These are phyloP conservation scores for Pelvicachromis taeniatus DNA, from an alignment of 2,113 vertebrate genomes.

Conservation along the genomic window DNA sequence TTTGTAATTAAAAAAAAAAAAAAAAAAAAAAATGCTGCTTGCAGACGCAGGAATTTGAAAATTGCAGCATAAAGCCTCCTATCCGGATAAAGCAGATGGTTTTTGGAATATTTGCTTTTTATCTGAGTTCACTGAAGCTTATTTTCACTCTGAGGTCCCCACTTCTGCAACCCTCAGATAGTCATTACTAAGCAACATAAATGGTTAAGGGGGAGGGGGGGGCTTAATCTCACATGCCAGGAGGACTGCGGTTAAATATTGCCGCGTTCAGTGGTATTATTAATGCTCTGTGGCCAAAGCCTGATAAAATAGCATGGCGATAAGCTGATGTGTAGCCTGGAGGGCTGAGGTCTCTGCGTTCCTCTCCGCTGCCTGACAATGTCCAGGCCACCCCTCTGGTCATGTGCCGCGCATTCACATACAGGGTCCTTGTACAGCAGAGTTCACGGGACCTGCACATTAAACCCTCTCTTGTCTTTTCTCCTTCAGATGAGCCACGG, in stretches of 20 bases:
- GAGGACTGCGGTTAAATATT: constrained; percentile 31
- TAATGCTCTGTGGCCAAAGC: constrained; percentile 35
- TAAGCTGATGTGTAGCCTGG: constrained; percentile 28
- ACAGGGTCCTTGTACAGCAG: background rate
- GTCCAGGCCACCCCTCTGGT: constrained; percentile 19
- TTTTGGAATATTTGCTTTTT: background rate
- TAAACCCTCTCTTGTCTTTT: constrained; percentile 53
- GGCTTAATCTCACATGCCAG: constrained; percentile 34
- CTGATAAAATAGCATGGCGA: constrained; percentile 26
- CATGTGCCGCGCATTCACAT: constrained; percentile 30
- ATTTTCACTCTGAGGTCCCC: background rate
- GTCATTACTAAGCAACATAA: constrained; percentile 30
- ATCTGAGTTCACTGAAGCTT: background rate
- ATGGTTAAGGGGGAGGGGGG: background rate
- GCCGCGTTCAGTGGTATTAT: constrained; percentile 15
- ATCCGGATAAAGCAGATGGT: background rate
- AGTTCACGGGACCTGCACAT: constrained; percentile 43
- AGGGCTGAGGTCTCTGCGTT: constrained; percentile 10
- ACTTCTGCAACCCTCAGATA: background rate
- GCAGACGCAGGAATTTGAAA: constrained; percentile 16
- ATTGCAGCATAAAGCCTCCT: background rate
- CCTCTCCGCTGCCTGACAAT: constrained; percentile 6
- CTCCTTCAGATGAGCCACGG: constrained; percentile 59
- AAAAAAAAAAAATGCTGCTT: background rate
- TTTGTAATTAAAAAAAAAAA: no score